Base-by-base conservation (phyloP, 2,113 vertebrate genomes). In the Hippocampus barbouri region DNA sequence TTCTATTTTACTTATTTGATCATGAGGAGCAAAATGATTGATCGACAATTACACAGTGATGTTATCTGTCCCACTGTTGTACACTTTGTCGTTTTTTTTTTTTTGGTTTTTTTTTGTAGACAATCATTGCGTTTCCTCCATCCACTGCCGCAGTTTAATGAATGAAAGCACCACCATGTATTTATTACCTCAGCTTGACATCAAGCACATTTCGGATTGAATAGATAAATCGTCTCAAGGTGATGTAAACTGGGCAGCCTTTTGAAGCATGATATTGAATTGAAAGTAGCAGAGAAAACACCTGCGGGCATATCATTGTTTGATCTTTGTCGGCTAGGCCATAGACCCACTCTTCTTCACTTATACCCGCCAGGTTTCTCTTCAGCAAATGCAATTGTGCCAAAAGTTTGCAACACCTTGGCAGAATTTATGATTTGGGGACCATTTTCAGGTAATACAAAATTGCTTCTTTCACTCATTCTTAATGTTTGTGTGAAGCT, bases 231-330 rank as follows among this genome's bases (percentile, higher is more conserved):
- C 23, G 60, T 43, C 47, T 70, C 30, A 23, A 57, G 21, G 56
- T 61, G 11, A 69, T 71, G 79, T 68, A 41, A 75, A 14, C 45
- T 51, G 14, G 47, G 75, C 41, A 74, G 72, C 66, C 66, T 47
- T 75, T 71, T 67, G 57, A 47, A 54, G 60, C 63, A 23, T 45
- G n/a, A 66, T 63, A 34, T 38, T 70, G 45, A 4, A 18, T 53
- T 41, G 49, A 66, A 49, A 43, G 6, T 65, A 9, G n/a, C 20
- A n/a, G 8, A 34, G 4, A 20, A 66, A 53, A 56, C 27, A 16
- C n/a, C 25, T 16, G 41, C 45, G 11, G 34, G 18, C 34, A 63
- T 45, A 25, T n/a, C 63, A 66, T 45, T 64, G 62, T 63, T 63
- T 16, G 18, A 18, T 62, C 5, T 62, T 62, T 65, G 34, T 21